Base-by-base conservation (phyloP, 2,888 invertebrate genomes). In the Papilio gigon region DNA sequence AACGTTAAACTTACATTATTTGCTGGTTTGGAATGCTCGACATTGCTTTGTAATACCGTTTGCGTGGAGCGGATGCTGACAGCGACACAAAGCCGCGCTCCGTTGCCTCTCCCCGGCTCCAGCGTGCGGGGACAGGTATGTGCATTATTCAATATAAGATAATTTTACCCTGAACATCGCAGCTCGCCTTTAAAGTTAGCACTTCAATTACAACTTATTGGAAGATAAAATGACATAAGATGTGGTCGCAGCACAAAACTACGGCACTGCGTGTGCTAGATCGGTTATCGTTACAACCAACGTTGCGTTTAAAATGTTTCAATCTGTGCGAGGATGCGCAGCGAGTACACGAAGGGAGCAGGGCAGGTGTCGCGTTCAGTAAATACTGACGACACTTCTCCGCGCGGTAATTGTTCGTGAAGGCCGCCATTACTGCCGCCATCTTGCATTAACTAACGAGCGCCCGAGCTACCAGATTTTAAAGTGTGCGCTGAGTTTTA, bases 71-170 rank as follows among this genome's bases (percentile, higher is more conserved):
- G 62, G 27, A 17, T 35, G 27, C 17, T 62, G 62, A 62, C 62
- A 62, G 22, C 42, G 30, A 30, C 30, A 62, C 62, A 62, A 62
- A 42, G 44, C 20, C 40, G 8, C 44, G 20, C 62, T 42, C 44
- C 17, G n/a, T 56, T 56, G 30, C n/a, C n/a, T 14, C 17, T 8
- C 42, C 17, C n/a, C 30, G 17, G 17, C 25, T 53, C 14, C 14
- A n/a, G 17, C 9, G 30, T 56, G 4, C 9, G n/a, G 17, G 2
- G 14, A 56, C 20, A 50, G 14, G 27, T 4, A 4, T n/a, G n/a
- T n/a, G n/a, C 17, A 9, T 30, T 8, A 30, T 17, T 17, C 27
- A 30, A 56, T 30, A 56, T 27, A 53, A 12, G 1, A 50, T 50
- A 5, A 30, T 56, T 9, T 17, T 30, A 30, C 25, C 14, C 14